Evolutionary conservation across 2,113 vertebrate species (phyloP).

Genomic region (Thamnophis sirtalis): DNA sequence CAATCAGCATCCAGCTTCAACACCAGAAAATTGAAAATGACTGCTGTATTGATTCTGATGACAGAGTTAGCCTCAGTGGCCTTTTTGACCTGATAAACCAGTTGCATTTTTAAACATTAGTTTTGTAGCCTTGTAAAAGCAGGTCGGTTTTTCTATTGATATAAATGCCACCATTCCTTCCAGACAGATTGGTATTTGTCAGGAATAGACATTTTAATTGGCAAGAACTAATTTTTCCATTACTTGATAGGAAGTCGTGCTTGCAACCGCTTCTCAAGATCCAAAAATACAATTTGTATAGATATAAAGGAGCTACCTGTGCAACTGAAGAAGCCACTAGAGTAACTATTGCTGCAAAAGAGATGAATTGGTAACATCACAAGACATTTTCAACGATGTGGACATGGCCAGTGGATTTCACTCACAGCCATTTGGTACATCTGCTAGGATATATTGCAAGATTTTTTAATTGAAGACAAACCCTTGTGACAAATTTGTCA

Average conservation of each 20-base stretch:
- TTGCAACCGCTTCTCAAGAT: slow-evolving; percentile 23
- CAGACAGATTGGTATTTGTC: slow-evolving; percentile 45
- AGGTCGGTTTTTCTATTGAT: slow-evolving; percentile 19
- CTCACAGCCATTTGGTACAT: slow-evolving; percentile 20
- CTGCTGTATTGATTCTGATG: slow-evolving; percentile 57
- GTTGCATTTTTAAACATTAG: slow-evolving; percentile 55
- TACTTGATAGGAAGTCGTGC: neutral
- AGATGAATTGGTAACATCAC: neutral
- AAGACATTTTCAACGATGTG: neutral
- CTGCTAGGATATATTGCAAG: slow-evolving; percentile 40
- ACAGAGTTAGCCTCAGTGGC: slow-evolving; percentile 61
- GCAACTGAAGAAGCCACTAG: neutral
- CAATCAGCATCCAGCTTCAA: slow-evolving; percentile 70
- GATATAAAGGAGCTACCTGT: neutral
- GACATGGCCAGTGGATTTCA: neutral
- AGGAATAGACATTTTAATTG: slow-evolving; percentile 37
- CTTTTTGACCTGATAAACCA: slow-evolving; percentile 52
- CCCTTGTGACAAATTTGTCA: slow-evolving; percentile 37
- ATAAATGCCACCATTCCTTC: slow-evolving; percentile 27
- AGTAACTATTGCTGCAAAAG: neutral
- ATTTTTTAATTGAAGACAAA: slow-evolving; percentile 51
- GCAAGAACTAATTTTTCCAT: slow-evolving; percentile 18
- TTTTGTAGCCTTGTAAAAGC: slow-evolving; percentile 42
- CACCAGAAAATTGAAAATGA: slow-evolving; percentile 46
- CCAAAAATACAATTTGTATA: slow-evolving; percentile 25